phyloP scores from a whole-genome alignment of 2,888 invertebrate species.

The Candidula unifasciata region DNA sequence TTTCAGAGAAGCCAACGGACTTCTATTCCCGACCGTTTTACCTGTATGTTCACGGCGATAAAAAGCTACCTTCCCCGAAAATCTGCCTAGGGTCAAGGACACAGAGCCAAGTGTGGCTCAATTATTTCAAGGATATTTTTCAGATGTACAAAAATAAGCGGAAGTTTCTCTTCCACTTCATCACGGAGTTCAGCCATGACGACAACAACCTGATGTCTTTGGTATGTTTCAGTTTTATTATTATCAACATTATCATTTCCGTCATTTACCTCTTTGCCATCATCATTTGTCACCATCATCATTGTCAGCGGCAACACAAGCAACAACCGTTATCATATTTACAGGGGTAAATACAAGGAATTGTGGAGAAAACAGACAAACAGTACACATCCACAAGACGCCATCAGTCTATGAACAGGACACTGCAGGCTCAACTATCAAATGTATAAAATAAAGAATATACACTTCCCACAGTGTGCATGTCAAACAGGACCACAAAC shows the following conservation, averaged over 20 bases:
- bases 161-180: constrained; percentile 91
- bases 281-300: too few relatives aligned
- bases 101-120: constrained; percentile 80
- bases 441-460: too few relatives aligned
- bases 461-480: too few relatives aligned
- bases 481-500: too few relatives aligned
- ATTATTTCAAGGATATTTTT: constrained; percentile 80
- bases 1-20: constrained; percentile 88
- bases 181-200: constrained; percentile 91
- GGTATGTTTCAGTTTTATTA: constrained; percentile 18
- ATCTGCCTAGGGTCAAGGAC: constrained; percentile 86
- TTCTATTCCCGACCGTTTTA: constrained; percentile 89
- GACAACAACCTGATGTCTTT: constrained; percentile 86
- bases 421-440: too few relatives aligned
- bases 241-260: background rate
- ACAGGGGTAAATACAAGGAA: too few relatives aligned
- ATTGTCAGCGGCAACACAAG: too few relatives aligned
- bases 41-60: constrained; percentile 39
- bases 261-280: too few relatives aligned
- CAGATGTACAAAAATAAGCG: constrained; percentile 84
- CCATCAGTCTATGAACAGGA: too few relatives aligned
- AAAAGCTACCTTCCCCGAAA: background rate
- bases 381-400: too few relatives aligned
- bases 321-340: too few relatives aligned
- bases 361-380: too few relatives aligned